phyloP scores from a whole-genome alignment of 2,797 vertebrate species.

The Rhynchonycteris naso region DNA sequence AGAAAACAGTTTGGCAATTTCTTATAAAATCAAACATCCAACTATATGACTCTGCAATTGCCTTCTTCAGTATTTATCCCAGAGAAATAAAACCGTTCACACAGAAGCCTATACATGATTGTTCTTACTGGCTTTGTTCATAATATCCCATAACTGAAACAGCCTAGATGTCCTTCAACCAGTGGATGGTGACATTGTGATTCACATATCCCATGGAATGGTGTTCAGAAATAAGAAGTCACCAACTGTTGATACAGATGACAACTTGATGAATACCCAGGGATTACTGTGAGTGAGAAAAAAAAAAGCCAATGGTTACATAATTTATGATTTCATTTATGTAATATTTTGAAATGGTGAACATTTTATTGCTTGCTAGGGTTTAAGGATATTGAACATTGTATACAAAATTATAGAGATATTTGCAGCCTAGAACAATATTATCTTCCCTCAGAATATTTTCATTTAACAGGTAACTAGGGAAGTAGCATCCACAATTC shows the following conservation, averaged over 20 bases:
- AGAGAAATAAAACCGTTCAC: neutral
- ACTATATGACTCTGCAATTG: neutral
- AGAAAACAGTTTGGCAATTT: neutral
- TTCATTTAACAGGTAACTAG: slow-evolving; percentile 5
- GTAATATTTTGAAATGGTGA: neutral
- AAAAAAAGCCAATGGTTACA: neutral
- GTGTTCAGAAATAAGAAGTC: neutral
- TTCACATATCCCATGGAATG: neutral
- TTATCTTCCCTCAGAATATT: slow-evolving; percentile 18
- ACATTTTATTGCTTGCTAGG: neutral
- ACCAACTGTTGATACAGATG: neutral
- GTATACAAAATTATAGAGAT: neutral
- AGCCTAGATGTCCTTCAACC: neutral
- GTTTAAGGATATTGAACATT: neutral
- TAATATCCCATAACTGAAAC: neutral
- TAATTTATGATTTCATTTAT: neutral
- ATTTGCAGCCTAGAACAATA: neutral
- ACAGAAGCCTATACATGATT: neutral
- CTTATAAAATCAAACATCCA: slow-evolving; percentile 20
- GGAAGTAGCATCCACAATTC: neutral
- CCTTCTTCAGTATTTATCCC: neutral
- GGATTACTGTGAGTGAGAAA: neutral
- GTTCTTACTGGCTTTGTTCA: neutral
- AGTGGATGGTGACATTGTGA: neutral
- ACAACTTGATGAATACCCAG: neutral